These are phyloP conservation scores for Philereme vetulata DNA, from an alignment of 2,888 invertebrate species.

Conservation along the genomic window DNA sequence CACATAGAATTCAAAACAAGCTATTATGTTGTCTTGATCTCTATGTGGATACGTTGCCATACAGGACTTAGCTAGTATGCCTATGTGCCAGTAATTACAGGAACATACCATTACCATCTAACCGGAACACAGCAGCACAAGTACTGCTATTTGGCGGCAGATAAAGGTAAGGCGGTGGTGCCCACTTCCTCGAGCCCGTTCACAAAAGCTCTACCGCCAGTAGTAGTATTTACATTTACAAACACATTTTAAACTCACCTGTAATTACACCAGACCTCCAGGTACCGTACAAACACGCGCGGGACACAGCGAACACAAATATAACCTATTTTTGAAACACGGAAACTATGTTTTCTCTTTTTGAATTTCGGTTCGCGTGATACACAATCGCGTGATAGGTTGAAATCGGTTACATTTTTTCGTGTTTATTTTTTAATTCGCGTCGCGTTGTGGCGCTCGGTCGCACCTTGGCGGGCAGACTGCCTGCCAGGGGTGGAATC, in stretches of 20 bases:
- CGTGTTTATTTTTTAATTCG: constrained; percentile 59
- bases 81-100: too few relatives aligned
- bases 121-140: too few relatives aligned
- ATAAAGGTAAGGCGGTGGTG: too few relatives aligned
- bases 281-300: constrained; percentile 38
- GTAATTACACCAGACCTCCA: constrained; percentile 3
- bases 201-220: too few relatives aligned
- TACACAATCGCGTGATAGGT: constrained; percentile 36
- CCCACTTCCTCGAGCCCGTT: too few relatives aligned
- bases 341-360: constrained; percentile 3
- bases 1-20: too few relatives aligned
- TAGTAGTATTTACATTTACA: too few relatives aligned
- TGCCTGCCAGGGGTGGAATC: constrained; percentile 59
- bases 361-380: constrained; percentile 29
- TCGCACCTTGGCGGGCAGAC: constrained; percentile 62
- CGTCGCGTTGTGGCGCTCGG: constrained; percentile 46
- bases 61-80: too few relatives aligned
- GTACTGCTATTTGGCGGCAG: too few relatives aligned
- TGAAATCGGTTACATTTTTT: constrained; percentile 60
- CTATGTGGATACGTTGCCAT: too few relatives aligned
- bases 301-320: constrained; percentile 49
- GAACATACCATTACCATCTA: too few relatives aligned
- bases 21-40: too few relatives aligned
- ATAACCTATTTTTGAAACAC: constrained; percentile 31
- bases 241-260: constrained; percentile 9